phyloP scores from a whole-genome alignment of 2,888 invertebrate species.

The Falcaria lacertinaria region DNA sequence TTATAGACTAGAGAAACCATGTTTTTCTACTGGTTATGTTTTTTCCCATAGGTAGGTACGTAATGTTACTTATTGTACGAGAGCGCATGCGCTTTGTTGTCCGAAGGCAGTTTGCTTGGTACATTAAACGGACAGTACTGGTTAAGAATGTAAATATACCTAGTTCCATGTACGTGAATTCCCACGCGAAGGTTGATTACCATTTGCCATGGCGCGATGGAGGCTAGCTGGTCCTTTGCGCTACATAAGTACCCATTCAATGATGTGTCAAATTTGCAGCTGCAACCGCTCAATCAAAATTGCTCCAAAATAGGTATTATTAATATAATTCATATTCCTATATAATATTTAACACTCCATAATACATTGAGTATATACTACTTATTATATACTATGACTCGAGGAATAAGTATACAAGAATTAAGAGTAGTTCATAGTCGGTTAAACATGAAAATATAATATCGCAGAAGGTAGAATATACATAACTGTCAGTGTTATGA shows the following conservation, averaged over 20 bases:
- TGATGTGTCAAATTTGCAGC: too few relatives aligned
- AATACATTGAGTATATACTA: too few relatives aligned
- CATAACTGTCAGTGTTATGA: too few relatives aligned
- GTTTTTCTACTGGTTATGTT: neutral
- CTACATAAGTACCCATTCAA: neutral
- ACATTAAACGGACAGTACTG: conserved; percentile 34
- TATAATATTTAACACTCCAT: too few relatives aligned
- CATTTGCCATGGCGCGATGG: conserved; percentile 8
- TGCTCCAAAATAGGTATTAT: too few relatives aligned
- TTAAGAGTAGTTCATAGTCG: too few relatives aligned
- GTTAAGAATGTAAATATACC: conserved; percentile 50
- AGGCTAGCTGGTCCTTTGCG: neutral
- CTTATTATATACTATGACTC: too few relatives aligned
- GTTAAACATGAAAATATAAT: too few relatives aligned
- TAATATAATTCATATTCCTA: too few relatives aligned
- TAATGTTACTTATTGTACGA: conserved; percentile 1
- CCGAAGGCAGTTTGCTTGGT: conserved; percentile 26
- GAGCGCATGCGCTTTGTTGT: conserved; percentile 27
- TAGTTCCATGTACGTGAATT: conserved; percentile 50
- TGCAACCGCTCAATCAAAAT: too few relatives aligned
- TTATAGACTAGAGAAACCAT: neutral
- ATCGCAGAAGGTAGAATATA: too few relatives aligned
- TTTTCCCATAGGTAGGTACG: conserved; percentile 1
- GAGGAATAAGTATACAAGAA: too few relatives aligned
- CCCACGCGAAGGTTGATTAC: conserved; percentile 49